Base-by-base conservation (phyloP, 2,797 vertebrate species). In the Ptychobarbus kaznakovi region DNA sequence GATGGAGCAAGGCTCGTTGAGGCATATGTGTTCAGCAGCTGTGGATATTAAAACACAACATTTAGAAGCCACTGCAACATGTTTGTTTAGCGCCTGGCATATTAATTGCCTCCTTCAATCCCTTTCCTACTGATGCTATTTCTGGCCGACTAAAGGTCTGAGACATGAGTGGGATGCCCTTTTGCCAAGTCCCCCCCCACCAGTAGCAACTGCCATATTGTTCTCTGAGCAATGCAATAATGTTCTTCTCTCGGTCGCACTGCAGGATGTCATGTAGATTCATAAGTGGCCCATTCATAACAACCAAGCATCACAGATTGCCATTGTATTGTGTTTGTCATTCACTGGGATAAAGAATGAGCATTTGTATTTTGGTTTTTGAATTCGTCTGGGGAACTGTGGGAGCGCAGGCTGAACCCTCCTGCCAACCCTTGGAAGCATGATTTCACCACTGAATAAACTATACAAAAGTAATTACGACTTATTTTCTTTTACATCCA, bases 221-320 rank as follows among this genome's bases (percentile, higher is more conserved):
- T 85, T 87, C 82, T 53, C 18, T 28, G 61, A 73, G 79, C 82
- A 86, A 83, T 90, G 80, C 79, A 90, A 86, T 86, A 49, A 85
- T 77, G 80, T 77, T 77, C 82, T 63, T 66, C 74, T 85, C 81
- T 51, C 61, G 20, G 85, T 58, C n/a, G 18, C 85, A 61, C 86
- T 38, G 85, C 83, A 61, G 86, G 80, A 87, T 61, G 78, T 66
- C 82, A 85, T 87, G 86, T 84, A 83, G 86, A 89, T 90, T 90
- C 74, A 61, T 87, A 73, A 87, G 79, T 69, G 66, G n/a, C 18
- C 79, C 81, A 86, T 90, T 88, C 79, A 86, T 66, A 77, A 85
- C 75, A 78, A 44, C 35, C 10, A 70, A 80, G 79, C 77, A 44
- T 84, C 81, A 86, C 83, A 86, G 51, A 69, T 79, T 70, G 20